A percentile compares a stretch with the other conserved stretches of the same genome.
phyloP scores from a whole-genome alignment of 2,888 invertebrate species.

The Ptychoptera contaminata region DNA sequence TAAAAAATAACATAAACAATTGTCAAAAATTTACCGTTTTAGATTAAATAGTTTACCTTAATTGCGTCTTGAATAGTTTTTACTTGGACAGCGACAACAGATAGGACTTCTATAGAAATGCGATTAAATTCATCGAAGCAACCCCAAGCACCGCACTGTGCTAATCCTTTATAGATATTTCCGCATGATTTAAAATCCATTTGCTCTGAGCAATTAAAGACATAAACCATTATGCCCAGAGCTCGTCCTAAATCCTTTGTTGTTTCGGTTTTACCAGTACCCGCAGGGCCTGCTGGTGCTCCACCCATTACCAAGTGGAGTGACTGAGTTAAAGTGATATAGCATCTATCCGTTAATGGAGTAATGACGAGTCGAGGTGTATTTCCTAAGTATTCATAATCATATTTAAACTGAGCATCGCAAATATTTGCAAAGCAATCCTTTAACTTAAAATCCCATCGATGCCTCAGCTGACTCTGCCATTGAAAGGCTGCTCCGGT shows the following conservation, averaged over 20 bases:
- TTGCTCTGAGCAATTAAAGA: conserved; percentile 94
- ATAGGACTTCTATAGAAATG: conserved; percentile 91
- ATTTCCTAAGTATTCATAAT: conserved; percentile 89
- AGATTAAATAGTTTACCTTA: conserved; percentile 33
- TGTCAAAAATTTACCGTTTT: neutral
- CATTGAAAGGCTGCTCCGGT: conserved; percentile 69
- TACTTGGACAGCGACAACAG: conserved; percentile 92
- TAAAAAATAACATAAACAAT: neutral
- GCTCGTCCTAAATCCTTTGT: conserved; percentile 93
- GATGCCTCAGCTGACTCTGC: conserved; percentile 73
- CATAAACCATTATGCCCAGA: conserved; percentile 94
- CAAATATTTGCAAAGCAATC: conserved; percentile 92
- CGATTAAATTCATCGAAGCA: conserved; percentile 97
- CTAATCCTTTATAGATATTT: conserved; percentile 86
- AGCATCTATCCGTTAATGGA: conserved; percentile 88
- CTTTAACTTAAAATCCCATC: conserved; percentile 57
- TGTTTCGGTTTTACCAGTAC: conserved; percentile 94
- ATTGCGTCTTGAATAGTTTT: conserved; percentile 79
- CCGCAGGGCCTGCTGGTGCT: conserved; percentile 90
- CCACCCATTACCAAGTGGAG: conserved; percentile 90
- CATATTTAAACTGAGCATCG: conserved; percentile 83
- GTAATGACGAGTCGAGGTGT: conserved; percentile 89
- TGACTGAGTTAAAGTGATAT: conserved; percentile 87
- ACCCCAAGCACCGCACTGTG: conserved; percentile 94
- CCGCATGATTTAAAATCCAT: conserved; percentile 97